These are phyloP conservation scores for Drosophila rubida DNA, from an alignment of 2,888 invertebrate species.

Conservation along the genomic window DNA sequence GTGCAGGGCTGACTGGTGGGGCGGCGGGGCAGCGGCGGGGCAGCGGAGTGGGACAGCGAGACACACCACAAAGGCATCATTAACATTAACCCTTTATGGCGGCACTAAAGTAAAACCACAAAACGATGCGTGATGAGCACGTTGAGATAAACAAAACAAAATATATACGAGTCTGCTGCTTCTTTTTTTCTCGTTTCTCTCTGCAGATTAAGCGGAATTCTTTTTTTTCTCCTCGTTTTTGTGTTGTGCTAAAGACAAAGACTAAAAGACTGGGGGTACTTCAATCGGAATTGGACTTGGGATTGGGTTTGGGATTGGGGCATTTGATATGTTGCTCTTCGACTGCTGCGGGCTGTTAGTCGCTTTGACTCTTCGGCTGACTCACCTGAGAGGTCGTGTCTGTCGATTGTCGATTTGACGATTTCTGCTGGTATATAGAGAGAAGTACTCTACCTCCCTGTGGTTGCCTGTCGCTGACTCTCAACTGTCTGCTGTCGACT, in stretches of 20 bases:
- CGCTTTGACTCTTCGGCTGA: conserved; percentile 25
- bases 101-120: conserved; percentile 74
- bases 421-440: conserved; percentile 24
- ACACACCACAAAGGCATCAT: conserved; percentile 66
- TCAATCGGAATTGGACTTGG: conserved; percentile 22
- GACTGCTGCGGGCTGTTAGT: conserved; percentile 29
- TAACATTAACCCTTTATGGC: conserved; percentile 78
- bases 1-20: conserved; percentile 61
- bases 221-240: conserved; percentile 31
- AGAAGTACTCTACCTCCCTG: conserved; percentile 14
- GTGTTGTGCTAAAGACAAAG: conserved; percentile 54
- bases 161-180: conserved; percentile 8
- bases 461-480: conserved; percentile 20
- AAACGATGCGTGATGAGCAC: conserved; percentile 79
- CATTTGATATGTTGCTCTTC: conserved; percentile 55
- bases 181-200: conserved; percentile 18
- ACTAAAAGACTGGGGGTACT: conserved; percentile 17
- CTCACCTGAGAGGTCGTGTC: conserved; percentile 50
- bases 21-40: conserved; percentile 15
- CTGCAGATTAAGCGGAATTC: conserved; percentile 74
- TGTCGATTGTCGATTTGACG: conserved; percentile 11
- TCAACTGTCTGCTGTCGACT: conserved; percentile 16
- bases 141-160: conserved; percentile 73
- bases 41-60: background rate
- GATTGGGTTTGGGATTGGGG: conserved; percentile 22